Base-by-base conservation (phyloP, 2,888 invertebrate genomes). In the Pheosia gnoma region DNA sequence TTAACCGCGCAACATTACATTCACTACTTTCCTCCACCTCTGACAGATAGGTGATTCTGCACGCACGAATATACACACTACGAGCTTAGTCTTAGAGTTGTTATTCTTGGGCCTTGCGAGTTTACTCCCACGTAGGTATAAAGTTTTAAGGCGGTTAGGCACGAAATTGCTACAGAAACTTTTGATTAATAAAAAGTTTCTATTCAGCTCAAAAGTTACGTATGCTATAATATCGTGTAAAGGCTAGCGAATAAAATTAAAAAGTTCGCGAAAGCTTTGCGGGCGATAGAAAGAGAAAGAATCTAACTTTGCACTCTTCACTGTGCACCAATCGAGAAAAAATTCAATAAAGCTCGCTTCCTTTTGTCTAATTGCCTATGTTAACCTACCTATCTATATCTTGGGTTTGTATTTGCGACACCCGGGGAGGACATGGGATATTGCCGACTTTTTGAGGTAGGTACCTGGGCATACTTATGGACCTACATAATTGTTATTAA, bases 341-440 rank as follows among this genome's bases (percentile, higher is more conserved):
- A 92, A 91, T 91, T 91, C 91, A 90, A 91, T 91, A 91, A 91
- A 87, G 86, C 86, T 84, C 84, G 87, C 87, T 88, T 91, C 89
- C 90, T 88, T 89, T 89, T 88, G 86, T 90, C 89, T 91, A 91
- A 91, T 92, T 91, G 89, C 88, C 87, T 89, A 87, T 86, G 86
- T 87, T 88, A 85, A 87, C 82, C 78, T 89, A 89, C 85, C 81
- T 85, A 85, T 83, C 81, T 85, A 85, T 83, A 84, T 77, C 75
- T 82, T 82, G 77, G 75, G 84, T 84, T 85, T 83, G 84, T 87
- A 80, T 76, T 66, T 75, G 83, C 80, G 82, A 83, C 81, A 79
- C 78, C 84, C 75, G 71, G 76, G 57, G 67, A 67, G 70, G 60
- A 65, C 75, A 78, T 79, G 73, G 83, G 80, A 81, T 78, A 84